Base-by-base conservation (phyloP, 1,140 invertebrate genomes). In the Papilio machaon region DNA sequence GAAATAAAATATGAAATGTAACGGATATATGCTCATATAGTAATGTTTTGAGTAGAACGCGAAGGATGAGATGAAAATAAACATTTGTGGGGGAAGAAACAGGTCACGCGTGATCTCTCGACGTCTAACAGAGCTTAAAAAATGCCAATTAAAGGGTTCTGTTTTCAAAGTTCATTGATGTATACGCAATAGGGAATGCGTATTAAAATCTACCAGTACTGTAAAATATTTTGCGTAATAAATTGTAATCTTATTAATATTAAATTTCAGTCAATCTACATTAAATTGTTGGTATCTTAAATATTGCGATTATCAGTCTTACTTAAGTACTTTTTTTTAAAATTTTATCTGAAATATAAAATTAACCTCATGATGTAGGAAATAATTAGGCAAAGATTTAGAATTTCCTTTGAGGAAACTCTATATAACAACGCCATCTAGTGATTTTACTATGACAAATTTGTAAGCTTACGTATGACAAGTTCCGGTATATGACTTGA, bases 1-100 rank as follows among this genome's bases (percentile, higher is more conserved):
- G n/a, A 52, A 76, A 76, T 76, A 76, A 76, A 76, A 52, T 76
- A 76, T 76, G 47, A 76, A 76, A 76, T 49, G n/a, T 76, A 54
- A 76, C 47, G 47, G 23, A 76, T 30, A 8, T 46, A 49, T 1
- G 19, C 10, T 54, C 46, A 49, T 76, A 76, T 30, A 52, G 47
- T 13, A 73, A 15, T 73, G 73, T 73, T 46, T 73, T 73, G n/a
- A 38, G 70, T 47, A 19, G 43, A 9, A 23, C 47, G 15, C 52
- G 46, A 49, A 76, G 30, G 74, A 49, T 76, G 74, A 54, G 74
- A 76, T 76, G 74, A 47, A 76, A 54, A 52, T 52, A 76, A 23
- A 76, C 74, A 47, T 23, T 47, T 73, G 70, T 43, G 43, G 74
- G 74, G 74, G 74, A 76, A 52, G 74, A 76, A 76, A 76, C 74